These are phyloP conservation scores for Hirtodrosophila alboralis DNA, from an alignment of 2,888 invertebrate genomes.

Conservation along the genomic window DNA sequence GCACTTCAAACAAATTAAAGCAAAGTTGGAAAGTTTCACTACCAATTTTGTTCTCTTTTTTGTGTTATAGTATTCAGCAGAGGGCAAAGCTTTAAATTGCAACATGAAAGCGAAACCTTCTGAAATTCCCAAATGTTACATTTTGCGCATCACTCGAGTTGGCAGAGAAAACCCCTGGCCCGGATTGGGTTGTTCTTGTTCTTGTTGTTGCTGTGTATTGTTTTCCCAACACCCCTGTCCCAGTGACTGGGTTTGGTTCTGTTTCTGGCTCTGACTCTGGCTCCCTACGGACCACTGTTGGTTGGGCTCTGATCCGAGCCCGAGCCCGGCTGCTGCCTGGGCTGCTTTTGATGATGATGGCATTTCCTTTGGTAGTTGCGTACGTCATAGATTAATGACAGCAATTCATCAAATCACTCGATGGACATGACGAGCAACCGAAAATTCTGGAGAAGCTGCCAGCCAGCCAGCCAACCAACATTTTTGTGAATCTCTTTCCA, in stretches of 20 bases:
- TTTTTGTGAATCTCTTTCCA: constrained; percentile 56
- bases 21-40: not conserved
- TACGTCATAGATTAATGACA: constrained; percentile 85
- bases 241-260: constrained; percentile 14
- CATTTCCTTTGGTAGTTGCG: constrained; percentile 84
- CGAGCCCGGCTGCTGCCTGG: constrained; percentile 60
- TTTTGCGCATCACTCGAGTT: constrained; percentile 39
- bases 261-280: constrained; percentile 25
- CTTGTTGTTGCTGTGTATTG: constrained; percentile 45
- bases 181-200: constrained; percentile 39
- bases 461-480: constrained; percentile 62
- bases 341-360: constrained; percentile 81
- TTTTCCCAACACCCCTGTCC: constrained; percentile 40
- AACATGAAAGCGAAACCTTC: constrained; percentile 68
- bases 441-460: constrained; percentile 73
- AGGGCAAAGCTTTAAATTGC: constrained; percentile 43
- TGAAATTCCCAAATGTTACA: constrained; percentile 71
- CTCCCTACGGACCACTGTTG: constrained; percentile 52
- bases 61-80: constrained; percentile 5
- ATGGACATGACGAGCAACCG: constrained; percentile 84
- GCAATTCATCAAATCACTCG: constrained; percentile 84
- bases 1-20: not conserved
- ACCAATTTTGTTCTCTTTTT: constrained; percentile 1
- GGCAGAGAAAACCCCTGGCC: constrained; percentile 20
- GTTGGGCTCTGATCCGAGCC: constrained; percentile 30